phyloP scores from a whole-genome alignment of 2,888 invertebrate species.

The Hyalella azteca region DNA sequence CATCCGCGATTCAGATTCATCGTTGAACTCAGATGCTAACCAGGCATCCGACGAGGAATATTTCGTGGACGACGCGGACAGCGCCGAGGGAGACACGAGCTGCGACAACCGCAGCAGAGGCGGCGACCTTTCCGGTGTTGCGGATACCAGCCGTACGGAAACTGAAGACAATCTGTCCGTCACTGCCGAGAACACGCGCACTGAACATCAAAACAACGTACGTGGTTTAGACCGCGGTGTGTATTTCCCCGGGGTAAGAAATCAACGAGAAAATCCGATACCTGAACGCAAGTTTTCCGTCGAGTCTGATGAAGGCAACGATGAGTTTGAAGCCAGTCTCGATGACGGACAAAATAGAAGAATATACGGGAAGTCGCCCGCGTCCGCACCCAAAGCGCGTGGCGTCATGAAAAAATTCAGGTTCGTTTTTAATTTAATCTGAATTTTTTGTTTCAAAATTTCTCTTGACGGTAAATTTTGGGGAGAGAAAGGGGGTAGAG shows the following conservation, averaged over 20 bases:
- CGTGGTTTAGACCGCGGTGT: neutral
- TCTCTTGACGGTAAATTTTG: too few species aligned
- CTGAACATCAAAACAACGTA: neutral
- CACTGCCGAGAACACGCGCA: neutral
- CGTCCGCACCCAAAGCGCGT: too few species aligned
- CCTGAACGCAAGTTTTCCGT: neutral
- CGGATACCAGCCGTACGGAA: too few species aligned
- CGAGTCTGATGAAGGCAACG: neutral
- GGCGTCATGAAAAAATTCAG: too few species aligned
- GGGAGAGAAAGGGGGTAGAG: too few species aligned
- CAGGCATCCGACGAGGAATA: neutral
- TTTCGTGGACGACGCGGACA: neutral
- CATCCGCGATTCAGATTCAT: neutral
- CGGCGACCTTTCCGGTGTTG: too few species aligned
- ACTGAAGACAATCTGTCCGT: neutral
- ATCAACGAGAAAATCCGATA: too few species aligned
- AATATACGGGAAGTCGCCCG: neutral
- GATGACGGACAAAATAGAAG: neutral
- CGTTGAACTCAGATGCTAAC: neutral
- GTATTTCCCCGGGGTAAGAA: conserved; percentile 4
- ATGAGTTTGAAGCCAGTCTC: neutral
- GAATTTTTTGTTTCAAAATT: too few species aligned
- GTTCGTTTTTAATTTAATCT: too few species aligned
- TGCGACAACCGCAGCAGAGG: too few species aligned
- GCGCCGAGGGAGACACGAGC: neutral